Evolutionary conservation across 2,113 vertebrate species (phyloP), one percentile per base, ranked within the genome.

Genomic region (Otolemur garnettii): DNA sequence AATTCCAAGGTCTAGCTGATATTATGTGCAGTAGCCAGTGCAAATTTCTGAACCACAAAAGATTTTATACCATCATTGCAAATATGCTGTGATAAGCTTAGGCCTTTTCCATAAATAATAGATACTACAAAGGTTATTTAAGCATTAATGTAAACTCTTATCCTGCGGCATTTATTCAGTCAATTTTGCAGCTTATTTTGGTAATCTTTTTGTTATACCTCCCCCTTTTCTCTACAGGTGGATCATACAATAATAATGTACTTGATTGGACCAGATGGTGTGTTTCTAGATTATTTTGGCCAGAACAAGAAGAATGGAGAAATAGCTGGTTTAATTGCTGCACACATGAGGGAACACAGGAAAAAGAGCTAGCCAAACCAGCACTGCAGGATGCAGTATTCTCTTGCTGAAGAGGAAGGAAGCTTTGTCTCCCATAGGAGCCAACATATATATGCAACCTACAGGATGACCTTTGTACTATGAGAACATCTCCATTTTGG

Each of bases 171-270:
- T 84, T 68, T 68, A 38, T n/a, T 87, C 45, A 42, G 66, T 78
- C 57, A 26, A 45, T 35, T 13, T 62, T 92, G 68, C 45, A 38
- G 24, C 62, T 55, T 88, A 18, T 42, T 79, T 68, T 50, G 18
- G 13, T 93, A 38, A 91, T 69, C 28, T 68, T 75, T 57, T 45
- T 85, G 12, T 93, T 11, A 68, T 1, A 0, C 14, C 7, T 88
- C 0, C 60, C 4, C 22, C 90, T 64, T 93, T 96, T 94, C 93
- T 95, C 92, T 97, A 77, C 92, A 99, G 99, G 99, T 99, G 26
- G 99, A 99, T 97, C 99, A 99, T 98, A 99, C 99, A 0, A 99
- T 99, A 97, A 99, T 99, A 90, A 99, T 99, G 99, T 99, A 99
- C 97, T 99, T 99, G 15, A 97, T 99, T 0, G 99, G 99, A 78